These are phyloP conservation scores for Melolontha melolontha DNA, from an alignment of 2,888 invertebrate genomes.

Conservation along the genomic window DNA sequence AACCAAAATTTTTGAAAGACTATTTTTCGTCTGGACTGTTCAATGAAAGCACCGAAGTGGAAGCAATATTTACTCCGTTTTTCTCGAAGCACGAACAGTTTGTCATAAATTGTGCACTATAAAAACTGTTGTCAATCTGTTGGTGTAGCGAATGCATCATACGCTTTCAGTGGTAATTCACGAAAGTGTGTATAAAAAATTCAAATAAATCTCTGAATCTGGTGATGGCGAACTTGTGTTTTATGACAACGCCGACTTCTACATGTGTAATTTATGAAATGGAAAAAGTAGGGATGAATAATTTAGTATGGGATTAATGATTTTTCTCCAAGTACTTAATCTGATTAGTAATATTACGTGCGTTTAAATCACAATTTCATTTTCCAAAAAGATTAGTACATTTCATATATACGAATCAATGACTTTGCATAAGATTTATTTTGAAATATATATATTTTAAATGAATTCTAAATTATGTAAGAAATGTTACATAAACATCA, in stretches of 20 bases:
- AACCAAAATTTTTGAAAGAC: neutral
- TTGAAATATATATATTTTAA: no score
- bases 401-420: neutral
- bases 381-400: neutral
- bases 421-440: no score
- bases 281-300: slow-evolving; percentile 34
- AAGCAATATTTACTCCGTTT: slow-evolving; percentile 9
- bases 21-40: neutral
- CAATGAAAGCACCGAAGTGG: slow-evolving; percentile 11
- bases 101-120: slow-evolving; percentile 14
- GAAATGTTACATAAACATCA: no score
- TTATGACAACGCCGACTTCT: slow-evolving; percentile 29
- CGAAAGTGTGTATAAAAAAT: slow-evolving; percentile 30
- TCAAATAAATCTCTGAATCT: slow-evolving; percentile 32
- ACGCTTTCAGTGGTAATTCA: slow-evolving; percentile 24
- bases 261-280: slow-evolving; percentile 29
- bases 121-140: slow-evolving; percentile 28
- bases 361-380: neutral
- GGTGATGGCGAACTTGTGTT: slow-evolving; percentile 26
- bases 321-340: slow-evolving; percentile 1
- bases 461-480: no score
- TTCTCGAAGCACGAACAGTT: slow-evolving; percentile 5
- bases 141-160: slow-evolving; percentile 18
- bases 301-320: slow-evolving; percentile 10
- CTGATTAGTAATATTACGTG: neutral